Evolutionary conservation across 2,888 invertebrate species (phyloP).

Genomic region (Acrocera orbiculus): DNA sequence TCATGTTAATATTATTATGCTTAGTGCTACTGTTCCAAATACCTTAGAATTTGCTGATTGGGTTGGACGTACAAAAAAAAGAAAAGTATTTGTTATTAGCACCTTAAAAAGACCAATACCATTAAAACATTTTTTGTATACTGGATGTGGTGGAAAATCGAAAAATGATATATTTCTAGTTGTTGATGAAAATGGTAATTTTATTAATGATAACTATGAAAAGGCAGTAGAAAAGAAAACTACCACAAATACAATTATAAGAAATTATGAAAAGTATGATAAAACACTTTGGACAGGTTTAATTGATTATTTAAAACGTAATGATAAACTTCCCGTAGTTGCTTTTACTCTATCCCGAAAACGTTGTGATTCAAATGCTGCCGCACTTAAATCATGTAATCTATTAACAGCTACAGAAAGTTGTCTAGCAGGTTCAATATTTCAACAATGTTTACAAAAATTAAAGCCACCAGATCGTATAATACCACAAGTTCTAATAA

Average conservation of each 20-base stretch:
- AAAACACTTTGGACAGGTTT: conserved; percentile 67
- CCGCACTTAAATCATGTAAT: conserved; percentile 46
- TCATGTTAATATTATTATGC: conserved; percentile 88
- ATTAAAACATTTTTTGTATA: conserved; percentile 83
- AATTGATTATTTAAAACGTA: conserved; percentile 61
- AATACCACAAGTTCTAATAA: conserved; percentile 66
- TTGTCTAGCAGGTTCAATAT: conserved; percentile 66
- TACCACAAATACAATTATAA: conserved; percentile 10
- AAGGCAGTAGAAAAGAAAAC: conserved; percentile 30
- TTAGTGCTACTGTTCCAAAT: conserved; percentile 97
- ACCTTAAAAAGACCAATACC: conserved; percentile 91
- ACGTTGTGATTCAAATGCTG: conserved; percentile 41
- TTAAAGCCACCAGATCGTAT: conserved; percentile 72
- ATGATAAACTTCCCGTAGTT: conserved; percentile 80
- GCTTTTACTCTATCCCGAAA: conserved; percentile 76
- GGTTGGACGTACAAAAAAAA: conserved; percentile 73
- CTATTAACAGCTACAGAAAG: conserved; percentile 75
- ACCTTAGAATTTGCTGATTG: conserved; percentile 89
- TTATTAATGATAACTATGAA: conserved; percentile 42
- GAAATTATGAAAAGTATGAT: conserved; percentile 43
- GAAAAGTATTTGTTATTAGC: conserved; percentile 83
- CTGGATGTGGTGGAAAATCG: conserved; percentile 45
- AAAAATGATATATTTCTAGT: conserved; percentile 62
- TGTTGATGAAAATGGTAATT: conserved; percentile 59
- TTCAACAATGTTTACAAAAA: conserved; percentile 62